phyloP scores from a whole-genome alignment of 2,888 invertebrate species.

The Pegoplata infirma region DNA sequence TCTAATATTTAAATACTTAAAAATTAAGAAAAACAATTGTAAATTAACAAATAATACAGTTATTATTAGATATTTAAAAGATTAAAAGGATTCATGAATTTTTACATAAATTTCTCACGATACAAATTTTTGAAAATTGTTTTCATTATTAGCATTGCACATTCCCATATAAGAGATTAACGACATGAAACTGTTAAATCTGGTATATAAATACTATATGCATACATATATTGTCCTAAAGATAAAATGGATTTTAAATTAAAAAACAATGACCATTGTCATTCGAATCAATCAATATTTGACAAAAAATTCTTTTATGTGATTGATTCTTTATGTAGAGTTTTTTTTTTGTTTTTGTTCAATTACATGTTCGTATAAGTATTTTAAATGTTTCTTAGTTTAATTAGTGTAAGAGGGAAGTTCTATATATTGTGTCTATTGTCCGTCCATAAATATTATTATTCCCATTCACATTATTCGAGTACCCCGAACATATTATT shows the following conservation, averaged over 20 bases:
- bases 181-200: conserved; percentile 1
- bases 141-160: no score
- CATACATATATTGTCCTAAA: no score
- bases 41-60: neutral
- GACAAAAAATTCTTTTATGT: neutral
- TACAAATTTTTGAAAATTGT: neutral
- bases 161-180: neutral
- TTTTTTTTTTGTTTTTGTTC: neutral
- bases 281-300: conserved; percentile 45
- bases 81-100: conserved; percentile 21
- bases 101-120: conserved; percentile 18
- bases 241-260: conserved; percentile 27
- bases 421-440: conserved; percentile 31
- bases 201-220: neutral
- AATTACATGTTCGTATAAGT: conserved; percentile 29
- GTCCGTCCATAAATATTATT: no score
- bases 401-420: conserved; percentile 45
- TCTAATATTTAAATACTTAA: conserved; percentile 16
- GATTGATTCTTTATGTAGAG: conserved; percentile 23
- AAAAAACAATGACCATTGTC: conserved; percentile 42
- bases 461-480: conserved; percentile 34
- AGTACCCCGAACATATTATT: conserved; percentile 22
- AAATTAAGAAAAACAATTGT: conserved; percentile 7
- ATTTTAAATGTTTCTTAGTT: conserved; percentile 33
- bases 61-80: conserved; percentile 37